Base-by-base conservation (phyloP, 2,888 invertebrate species). In the Hirudinaria manillensis region DNA sequence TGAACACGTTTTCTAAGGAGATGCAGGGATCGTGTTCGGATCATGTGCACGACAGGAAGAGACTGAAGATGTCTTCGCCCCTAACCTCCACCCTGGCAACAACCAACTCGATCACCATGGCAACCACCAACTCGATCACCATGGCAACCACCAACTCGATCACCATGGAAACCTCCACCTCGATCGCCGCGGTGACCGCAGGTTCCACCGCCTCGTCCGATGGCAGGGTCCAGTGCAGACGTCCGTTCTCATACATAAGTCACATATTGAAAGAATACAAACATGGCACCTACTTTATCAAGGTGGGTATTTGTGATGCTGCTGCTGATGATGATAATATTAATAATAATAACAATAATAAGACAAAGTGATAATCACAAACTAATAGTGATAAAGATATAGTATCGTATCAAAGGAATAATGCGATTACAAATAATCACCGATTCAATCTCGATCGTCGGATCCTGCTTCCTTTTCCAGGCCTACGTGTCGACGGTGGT, bases 401-500 rank as follows among this genome's bases (percentile, higher is more conserved):
- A 38, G 10, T 38, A 38, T 38, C 3, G 10, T 38, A 38, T 6
- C 38, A 38, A 38, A 3, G 10, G 10, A 3, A 38, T 6, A 10
- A 3, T 38, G n/a, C n/a, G n/a, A n/a, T n/a, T n/a, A n/a, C n/a
- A n/a, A n/a, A n/a, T n/a, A n/a, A n/a, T n/a, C n/a, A n/a, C n/a
- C n/a, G n/a, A n/a, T n/a, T n/a, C n/a, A n/a, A n/a, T n/a, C n/a
- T n/a, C n/a, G n/a, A n/a, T n/a, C n/a, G n/a, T n/a, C n/a, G n/a
- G n/a, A n/a, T n/a, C n/a, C n/a, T n/a, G n/a, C n/a, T n/a, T n/a
- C n/a, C 45, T 16, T 45, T 45, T 45, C 13, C 45, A 87, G 84
- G 87, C 83, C 0, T 86, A 85, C 79, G 82, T 87, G n/a, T 81
- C 85, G 34, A 86, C 86, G 32, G 79, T 87, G 66, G 79, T 82